phyloP scores from a whole-genome alignment of 2,797 vertebrate species.

The Pseudopleuronectes americanus region DNA sequence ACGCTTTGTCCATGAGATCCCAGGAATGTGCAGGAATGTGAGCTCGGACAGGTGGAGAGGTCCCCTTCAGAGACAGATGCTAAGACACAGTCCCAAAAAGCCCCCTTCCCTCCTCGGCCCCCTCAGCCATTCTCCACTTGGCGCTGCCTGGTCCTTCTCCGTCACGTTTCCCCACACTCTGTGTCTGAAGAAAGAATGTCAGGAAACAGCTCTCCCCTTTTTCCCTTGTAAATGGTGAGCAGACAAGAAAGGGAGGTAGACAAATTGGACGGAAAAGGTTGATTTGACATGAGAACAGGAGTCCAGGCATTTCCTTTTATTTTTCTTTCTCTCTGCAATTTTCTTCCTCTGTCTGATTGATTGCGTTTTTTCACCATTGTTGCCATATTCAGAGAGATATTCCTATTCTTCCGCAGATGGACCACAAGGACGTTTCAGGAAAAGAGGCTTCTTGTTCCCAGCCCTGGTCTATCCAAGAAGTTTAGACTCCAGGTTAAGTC shows the following conservation, averaged over 20 bases:
- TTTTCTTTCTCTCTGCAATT: conserved; percentile 43
- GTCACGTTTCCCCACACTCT: conserved; percentile 14
- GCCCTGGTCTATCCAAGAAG: conserved; percentile 22
- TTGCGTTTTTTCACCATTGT: conserved; percentile 41
- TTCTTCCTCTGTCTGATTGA: conserved; percentile 52
- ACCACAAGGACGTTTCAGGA: conserved; percentile 19
- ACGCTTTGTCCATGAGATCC: conserved; percentile 71
- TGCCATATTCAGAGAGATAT: conserved; percentile 23
- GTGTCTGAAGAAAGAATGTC: conserved; percentile 57
- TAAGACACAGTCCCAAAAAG: conserved; percentile 37
- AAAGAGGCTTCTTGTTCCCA: conserved; percentile 9
- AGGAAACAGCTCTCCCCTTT: conserved; percentile 58
- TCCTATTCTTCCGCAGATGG: conserved; percentile 33
- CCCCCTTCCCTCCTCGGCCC: background rate
- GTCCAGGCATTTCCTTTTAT: conserved; percentile 60
- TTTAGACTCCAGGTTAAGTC: conserved; percentile 38
- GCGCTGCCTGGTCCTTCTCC: conserved; percentile 22
- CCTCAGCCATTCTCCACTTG: conserved; percentile 7
- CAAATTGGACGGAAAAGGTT: conserved; percentile 36
- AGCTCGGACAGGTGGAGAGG: conserved; percentile 70
- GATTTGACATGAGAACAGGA: conserved; percentile 59
- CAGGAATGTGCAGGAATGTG: conserved; percentile 78
- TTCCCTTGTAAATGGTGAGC: conserved; percentile 26
- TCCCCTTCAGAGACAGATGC: conserved; percentile 59
- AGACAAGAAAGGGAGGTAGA: conserved; percentile 16